Base-by-base conservation (phyloP, 2,888 invertebrate genomes). In the Drosophila prostipennis region DNA sequence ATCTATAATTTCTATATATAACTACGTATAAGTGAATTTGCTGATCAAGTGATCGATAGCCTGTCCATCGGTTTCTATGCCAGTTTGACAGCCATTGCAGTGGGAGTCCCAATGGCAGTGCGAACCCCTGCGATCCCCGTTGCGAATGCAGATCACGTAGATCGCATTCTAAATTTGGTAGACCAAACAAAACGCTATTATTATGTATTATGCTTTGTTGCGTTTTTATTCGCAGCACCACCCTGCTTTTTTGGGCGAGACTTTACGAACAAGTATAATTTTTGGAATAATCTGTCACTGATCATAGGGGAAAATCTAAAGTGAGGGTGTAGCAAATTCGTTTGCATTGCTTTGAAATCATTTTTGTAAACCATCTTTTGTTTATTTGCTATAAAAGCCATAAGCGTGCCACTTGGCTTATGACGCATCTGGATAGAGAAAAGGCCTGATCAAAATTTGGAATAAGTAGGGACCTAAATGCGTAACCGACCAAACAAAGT, bases 331-430 rank as follows among this genome's bases (percentile, higher is more conserved):
- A 26, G 13, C 8, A 7, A 6, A 52, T 68, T 71, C 78, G 68
- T 14, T 36, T 8, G 55, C 55, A 34, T 39, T 69, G 34, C 55
- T 7, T 26, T 34, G 6, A 26, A 6, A 45, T 42, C 42, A 61
- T 54, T 61, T 61, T 37, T 63, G 32, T n/a, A n/a, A 23, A 26
- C 26, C 56, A 19, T 71, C 64, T 55, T 45, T 65, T 59, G 58
- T 63, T 56, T 72, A 29, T 61, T 49, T 39, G 56, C 64, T 43
- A 65, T 70, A 67, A 70, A 74, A 76, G 64, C 77, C 71, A 74
- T 86, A 80, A 86, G 77, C 75, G 87, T 83, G 82, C 78, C 87
- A 80, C 64, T 65, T 72, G 71, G 61, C 72, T 78, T 51, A 51
- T 57, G 74, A 46, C 68, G 32, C 52, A 81, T 75, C 74, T 64